Conservation (phyloP, 2,797 vertebrate species). For the Danio choprae region DNA sequence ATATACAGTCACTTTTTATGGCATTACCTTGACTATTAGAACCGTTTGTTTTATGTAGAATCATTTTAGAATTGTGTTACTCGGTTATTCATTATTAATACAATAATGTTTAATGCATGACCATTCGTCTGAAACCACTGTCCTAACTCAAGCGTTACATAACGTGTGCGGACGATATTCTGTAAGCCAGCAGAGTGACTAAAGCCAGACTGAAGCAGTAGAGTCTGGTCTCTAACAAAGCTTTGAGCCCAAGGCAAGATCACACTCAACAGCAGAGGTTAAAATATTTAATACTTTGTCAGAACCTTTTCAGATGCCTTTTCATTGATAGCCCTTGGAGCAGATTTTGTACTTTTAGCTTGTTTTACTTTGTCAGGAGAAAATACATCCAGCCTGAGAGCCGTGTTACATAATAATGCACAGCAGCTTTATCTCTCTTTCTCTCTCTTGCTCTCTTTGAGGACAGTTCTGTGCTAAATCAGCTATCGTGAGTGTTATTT, state of each 20-base stretch:
- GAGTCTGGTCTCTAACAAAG: background rate
- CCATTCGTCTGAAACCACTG: background rate
- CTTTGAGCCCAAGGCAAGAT: slow-evolving; percentile 24
- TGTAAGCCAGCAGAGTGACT: background rate
- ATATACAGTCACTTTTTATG: too few relatives aligned
- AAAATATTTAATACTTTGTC: slow-evolving; percentile 54
- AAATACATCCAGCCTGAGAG: slow-evolving; percentile 30
- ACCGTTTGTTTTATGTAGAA: too few relatives aligned
- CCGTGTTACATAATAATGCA: slow-evolving; percentile 27
- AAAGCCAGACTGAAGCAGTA: background rate
- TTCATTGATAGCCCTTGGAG: slow-evolving; percentile 55
- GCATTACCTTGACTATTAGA: too few relatives aligned
- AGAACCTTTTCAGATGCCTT: slow-evolving; percentile 45
- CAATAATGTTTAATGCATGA: too few relatives aligned
- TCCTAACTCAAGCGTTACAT: too few relatives aligned
- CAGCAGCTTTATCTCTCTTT: background rate
- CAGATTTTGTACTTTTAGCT: slow-evolving; percentile 41
- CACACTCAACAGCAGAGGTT: slow-evolving; percentile 41
- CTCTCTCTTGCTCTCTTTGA: background rate
- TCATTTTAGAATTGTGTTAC: too few relatives aligned
- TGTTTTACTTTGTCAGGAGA: slow-evolving; percentile 29
- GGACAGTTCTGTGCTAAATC: background rate
- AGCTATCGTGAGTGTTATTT: slow-evolving; percentile 28
- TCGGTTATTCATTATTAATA: too few relatives aligned
- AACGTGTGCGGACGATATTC: background rate